Conservation (phyloP, 2,113 vertebrate species). For the Solea senegalensis region DNA sequence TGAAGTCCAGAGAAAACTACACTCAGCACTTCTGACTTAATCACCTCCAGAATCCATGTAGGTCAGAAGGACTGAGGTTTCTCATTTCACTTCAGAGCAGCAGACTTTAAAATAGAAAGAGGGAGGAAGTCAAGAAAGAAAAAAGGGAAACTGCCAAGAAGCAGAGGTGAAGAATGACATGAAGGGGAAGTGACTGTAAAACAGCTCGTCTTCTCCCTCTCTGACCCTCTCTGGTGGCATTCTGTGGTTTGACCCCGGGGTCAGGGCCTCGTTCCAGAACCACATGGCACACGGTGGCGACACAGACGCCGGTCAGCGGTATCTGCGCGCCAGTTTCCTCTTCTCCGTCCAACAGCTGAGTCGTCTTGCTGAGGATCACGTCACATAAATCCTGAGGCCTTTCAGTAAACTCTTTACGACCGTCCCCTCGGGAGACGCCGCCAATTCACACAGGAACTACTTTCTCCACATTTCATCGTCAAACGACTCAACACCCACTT, state of each 20-base stretch:
- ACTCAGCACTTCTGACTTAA: neutral
- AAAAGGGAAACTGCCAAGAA: neutral
- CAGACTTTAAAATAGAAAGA: slow-evolving; percentile 6
- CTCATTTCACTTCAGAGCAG: neutral
- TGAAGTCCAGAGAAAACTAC: neutral
- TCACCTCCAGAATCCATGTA: neutral
- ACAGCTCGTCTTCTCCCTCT: slow-evolving; percentile 8
- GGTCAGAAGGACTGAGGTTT: neutral
- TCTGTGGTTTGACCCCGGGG: slow-evolving; percentile 29
- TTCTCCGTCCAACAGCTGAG: slow-evolving; percentile 33
- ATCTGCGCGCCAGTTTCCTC: slow-evolving; percentile 21
- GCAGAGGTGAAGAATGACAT: slow-evolving; percentile 31
- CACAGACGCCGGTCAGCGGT: slow-evolving; percentile 1
- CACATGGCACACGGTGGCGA: slow-evolving; percentile 13
- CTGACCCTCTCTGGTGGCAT: slow-evolving; percentile 38
- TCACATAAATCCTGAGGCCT: slow-evolving; percentile 57
- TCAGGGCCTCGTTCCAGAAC: slow-evolving; percentile 41
- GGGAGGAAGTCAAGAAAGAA: slow-evolving; percentile 20
- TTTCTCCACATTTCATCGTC: slow-evolving; percentile 42
- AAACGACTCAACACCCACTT: slow-evolving; percentile 59
- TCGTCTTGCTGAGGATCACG: slow-evolving; percentile 19
- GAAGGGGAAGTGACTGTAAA: slow-evolving; percentile 36
- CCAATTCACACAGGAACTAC: slow-evolving; percentile 22
- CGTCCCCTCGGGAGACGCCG: neutral
- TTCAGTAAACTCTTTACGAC: slow-evolving; percentile 54